Base-by-base conservation (phyloP, 2,797 vertebrate species). In the Argyrosomus regius region DNA sequence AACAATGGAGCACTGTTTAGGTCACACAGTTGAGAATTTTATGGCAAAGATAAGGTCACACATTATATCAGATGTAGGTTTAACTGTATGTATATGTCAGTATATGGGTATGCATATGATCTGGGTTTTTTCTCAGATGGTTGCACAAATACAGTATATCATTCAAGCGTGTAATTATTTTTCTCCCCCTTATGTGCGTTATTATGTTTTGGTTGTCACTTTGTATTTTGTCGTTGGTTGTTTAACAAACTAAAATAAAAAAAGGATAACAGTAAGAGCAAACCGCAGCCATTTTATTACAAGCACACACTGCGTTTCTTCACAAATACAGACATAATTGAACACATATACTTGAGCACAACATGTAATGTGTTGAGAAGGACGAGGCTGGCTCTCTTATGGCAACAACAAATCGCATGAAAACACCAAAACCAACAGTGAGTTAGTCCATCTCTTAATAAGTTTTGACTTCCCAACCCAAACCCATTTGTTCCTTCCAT, bases 1-100 rank as follows among this genome's bases (percentile, higher is more conserved):
- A 69, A 75, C 74, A 81, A 24, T 8, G 3, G n/a, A 63, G 46
- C 52, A 58, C 12, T 72, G 60, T 75, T 64, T 17, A 26, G 3
- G 1, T 65, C 57, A 46, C 24, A 54, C 14, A 31, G 26, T 39
- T 4, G 20, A 72, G 54, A 35, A 35, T 35, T 39, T 39, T 39
- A 39, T 39, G 35, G 35, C 35, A 39, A 39, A 39, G 8, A 39
- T 8, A 7, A 35, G 35, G 35, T 39, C 35, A 39, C 35, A 39
- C 8, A 39, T 39, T 39, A 8, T 35, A 8, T 39, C 35, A 39
- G 9, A 35, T 35, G 35, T 35, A 35, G 8, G 35, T 35, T 35
- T 8, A 35, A 35, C 8, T 35, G 7, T 35, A 35, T 35, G 31
- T 35, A 7, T 35, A 35, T 35, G 6, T 35, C 31, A 35, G 31